Evolutionary conservation across 2,113 vertebrate species (phyloP), one percentile per base, ranked within the genome.

Genomic region (Channa argus): DNA sequence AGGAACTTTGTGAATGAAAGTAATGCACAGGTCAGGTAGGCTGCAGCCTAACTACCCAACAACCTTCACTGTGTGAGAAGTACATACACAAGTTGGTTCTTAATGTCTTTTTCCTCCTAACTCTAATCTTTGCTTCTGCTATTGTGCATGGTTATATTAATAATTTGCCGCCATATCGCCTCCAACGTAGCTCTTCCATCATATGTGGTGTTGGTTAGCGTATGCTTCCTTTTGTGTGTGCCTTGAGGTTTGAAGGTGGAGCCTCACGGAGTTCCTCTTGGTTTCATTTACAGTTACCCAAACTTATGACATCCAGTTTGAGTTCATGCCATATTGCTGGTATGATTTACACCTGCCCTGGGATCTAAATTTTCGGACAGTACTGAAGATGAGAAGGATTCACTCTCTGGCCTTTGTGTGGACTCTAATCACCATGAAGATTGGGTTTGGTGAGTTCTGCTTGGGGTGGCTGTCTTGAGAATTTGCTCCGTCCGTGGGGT

Each of bases 161-260:
- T 3, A 1, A 11, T 12, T 36, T 8, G 39, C 41, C 2, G 2
- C 11, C 0, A 51, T 3, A 3, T 10, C 1, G 15, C 12, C 34
- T 45, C 0, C n/a, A 36, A 47, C 46, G 58, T 12, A 56, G 46
- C 39, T 64, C 43, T 56, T 62, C 45, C 54, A 52, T 38, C 15
- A 4, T 0, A 6, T 1, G 0, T 33, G 9, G 6, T 39, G 53
- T 9, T 41, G 34, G 11, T 56, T 24, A 33, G 45, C 24, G 2
- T 33, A 9, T 7, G 43, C 50, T 85, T 88, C 85, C 83, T 83
- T 73, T 86, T 83, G 60, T 44, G 39, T 36, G 24, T 0, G n/a
- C 38, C 53, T 74, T 78, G 74, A 83, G 47, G 74, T 81, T 77
- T 61, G 70, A 85, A 87, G 89, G 89, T 82, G 91, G 91, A 80